Evolutionary conservation across 2,888 invertebrate genomes (phyloP).

Genomic region (Drosophila lutescens): DNA sequence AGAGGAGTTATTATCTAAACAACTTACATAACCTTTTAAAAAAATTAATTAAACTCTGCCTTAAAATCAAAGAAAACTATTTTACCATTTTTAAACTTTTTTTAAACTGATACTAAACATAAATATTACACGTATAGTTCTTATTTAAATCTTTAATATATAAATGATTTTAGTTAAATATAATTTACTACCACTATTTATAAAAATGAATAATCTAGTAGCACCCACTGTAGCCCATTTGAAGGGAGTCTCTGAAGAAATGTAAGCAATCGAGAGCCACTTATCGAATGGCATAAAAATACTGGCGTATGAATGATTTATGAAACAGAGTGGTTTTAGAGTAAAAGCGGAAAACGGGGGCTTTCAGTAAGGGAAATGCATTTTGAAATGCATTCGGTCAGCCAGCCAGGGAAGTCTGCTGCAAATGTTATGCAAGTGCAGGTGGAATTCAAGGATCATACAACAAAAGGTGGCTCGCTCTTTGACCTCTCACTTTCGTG

Average conservation of each 20-base stretch:
- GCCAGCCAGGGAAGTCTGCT: conserved; percentile 25
- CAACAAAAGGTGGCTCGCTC: conserved; percentile 9
- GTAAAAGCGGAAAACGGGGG: conserved; percentile 3
- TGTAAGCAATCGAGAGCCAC: conserved; percentile 35
- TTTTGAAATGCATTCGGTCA: conserved; percentile 44
- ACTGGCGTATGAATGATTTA: conserved; percentile 73
- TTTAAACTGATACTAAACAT: too few species aligned
- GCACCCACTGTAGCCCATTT: conserved; percentile 8
- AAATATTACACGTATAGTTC: too few species aligned
- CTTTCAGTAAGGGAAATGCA: conserved; percentile 23
- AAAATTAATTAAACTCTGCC: too few species aligned
- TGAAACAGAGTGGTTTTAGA: conserved; percentile 42
- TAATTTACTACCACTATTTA: too few species aligned
- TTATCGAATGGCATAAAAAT: conserved; percentile 64
- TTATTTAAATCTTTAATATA: too few species aligned
- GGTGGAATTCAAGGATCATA: conserved; percentile 23
- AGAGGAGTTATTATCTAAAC: neutral
- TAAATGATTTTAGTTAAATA: too few species aligned
- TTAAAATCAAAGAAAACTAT: too few species aligned
- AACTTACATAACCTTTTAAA: too few species aligned
- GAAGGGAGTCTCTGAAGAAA: conserved; percentile 6
- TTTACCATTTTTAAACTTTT: too few species aligned
- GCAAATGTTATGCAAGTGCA: conserved; percentile 32
- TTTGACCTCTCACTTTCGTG: neutral
- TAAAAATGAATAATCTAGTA: too few species aligned